Conservation (phyloP, 2,888 invertebrate genomes). For the Synanthedon formicaeformis region DNA sequence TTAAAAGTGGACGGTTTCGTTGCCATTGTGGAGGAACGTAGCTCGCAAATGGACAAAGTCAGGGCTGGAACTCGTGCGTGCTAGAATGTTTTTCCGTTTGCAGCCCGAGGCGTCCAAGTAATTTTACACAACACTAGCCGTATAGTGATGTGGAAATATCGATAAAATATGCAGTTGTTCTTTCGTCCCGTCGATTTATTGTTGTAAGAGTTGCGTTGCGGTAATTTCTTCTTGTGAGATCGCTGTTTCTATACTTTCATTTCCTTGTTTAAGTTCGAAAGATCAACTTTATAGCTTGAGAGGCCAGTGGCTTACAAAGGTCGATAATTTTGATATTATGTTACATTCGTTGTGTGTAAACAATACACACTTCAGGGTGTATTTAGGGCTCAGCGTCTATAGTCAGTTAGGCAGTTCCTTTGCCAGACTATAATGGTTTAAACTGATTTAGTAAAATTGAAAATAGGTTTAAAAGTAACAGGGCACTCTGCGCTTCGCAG, state of each 20-base stretch:
- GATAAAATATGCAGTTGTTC: constrained; percentile 21
- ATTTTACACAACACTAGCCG: background rate
- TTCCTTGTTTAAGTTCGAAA: too few relatives aligned
- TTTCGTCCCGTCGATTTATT: constrained; percentile 16
- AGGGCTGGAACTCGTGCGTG: constrained; percentile 18
- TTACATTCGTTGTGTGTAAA: too few relatives aligned
- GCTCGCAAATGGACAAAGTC: constrained; percentile 17
- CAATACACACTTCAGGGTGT: too few relatives aligned
- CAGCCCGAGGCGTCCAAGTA: background rate
- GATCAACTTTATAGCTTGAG: too few relatives aligned
- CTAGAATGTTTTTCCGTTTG: constrained; percentile 11
- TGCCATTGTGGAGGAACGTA: constrained; percentile 14
- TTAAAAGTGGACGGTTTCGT: background rate
- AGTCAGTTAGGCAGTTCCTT: too few relatives aligned
- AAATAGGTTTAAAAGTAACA: too few relatives aligned
- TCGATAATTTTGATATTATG: too few relatives aligned
- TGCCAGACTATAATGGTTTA: too few relatives aligned
- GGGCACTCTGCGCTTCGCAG: too few relatives aligned
- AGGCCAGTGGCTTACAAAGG: too few relatives aligned
- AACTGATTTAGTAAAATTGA: too few relatives aligned
- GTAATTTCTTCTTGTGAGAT: constrained; percentile 5
- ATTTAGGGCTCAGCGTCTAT: too few relatives aligned
- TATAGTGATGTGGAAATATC: constrained; percentile 26
- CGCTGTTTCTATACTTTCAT: background rate
- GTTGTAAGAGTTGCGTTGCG: constrained; percentile 11